Conservation (phyloP, 1,140 invertebrate genomes). For the Drosophila sturtevanti region DNA sequence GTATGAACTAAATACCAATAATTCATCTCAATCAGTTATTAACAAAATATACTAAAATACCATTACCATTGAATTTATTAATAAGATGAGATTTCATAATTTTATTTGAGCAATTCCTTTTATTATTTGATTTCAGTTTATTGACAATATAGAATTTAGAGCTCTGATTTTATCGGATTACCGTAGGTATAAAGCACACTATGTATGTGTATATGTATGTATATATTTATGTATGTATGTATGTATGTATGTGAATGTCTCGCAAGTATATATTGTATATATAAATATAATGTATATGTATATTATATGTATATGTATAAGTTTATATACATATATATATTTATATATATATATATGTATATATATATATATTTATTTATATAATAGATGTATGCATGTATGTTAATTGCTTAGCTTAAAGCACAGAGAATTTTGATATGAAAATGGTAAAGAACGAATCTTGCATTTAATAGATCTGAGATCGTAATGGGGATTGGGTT, state of each 20-base stretch:
- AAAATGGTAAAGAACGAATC: conserved; percentile 62
- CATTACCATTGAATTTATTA: conserved; percentile 87
- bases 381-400: conserved; percentile 51
- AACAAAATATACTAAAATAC: too few relatives aligned
- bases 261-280: conserved; percentile 59
- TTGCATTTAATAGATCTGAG: conserved; percentile 43
- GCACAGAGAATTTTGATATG: conserved; percentile 79
- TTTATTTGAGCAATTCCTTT: conserved; percentile 89
- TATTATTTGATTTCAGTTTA: conserved; percentile 90
- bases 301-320: conserved; percentile 47
- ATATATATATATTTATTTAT: conserved; percentile 37
- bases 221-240: conserved; percentile 32
- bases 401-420: conserved; percentile 78
- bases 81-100: too few relatives aligned
- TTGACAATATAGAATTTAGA: conserved; percentile 75
- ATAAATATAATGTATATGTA: conserved; percentile 56
- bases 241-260: conserved; percentile 16
- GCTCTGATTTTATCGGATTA: conserved; percentile 53
- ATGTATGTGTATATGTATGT: conserved; percentile 49
- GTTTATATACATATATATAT: conserved; percentile 37
- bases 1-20: too few relatives aligned
- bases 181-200: conserved; percentile 70
- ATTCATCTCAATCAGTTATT: too few relatives aligned
- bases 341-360: conserved; percentile 41
- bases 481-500: not conserved